Percentiles rank a stretch among this genome's conserved stretches.
phyloP scores from a whole-genome alignment of 2,113 vertebrate genomes.

The Anhinga rufa region DNA sequence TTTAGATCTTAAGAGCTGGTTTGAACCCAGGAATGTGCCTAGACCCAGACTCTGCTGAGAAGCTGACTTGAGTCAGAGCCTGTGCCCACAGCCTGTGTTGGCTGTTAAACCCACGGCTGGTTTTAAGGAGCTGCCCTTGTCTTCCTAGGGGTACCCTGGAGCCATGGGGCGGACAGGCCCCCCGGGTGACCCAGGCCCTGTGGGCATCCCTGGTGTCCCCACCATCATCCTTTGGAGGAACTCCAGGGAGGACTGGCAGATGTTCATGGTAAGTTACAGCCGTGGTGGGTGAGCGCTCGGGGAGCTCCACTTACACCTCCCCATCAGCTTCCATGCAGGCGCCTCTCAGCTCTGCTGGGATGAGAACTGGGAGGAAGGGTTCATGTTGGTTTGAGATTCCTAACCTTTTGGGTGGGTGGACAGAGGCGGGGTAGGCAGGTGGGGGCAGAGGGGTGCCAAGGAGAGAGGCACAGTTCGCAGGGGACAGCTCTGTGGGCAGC shows the following conservation, averaged over 20 bases:
- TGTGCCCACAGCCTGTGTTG: background rate
- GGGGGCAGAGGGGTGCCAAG: background rate
- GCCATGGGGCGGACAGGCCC: constrained; percentile 68
- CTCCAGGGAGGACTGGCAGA: constrained; percentile 82
- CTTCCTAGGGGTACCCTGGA: constrained; percentile 74
- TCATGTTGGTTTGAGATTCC: rapidly evolving
- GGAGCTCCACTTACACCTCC: background rate
- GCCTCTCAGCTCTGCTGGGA: too few species aligned
- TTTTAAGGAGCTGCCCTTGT: background rate
- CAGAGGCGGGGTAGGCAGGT: background rate
- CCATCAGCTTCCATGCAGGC: background rate
- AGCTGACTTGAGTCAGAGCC: background rate
- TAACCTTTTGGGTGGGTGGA: background rate
- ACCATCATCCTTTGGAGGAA: constrained; percentile 83
- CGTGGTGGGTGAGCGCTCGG: rapidly evolving
- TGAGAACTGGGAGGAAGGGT: background rate
- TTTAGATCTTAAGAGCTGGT: background rate
- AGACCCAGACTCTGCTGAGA: background rate
- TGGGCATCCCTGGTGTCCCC: constrained; percentile 77
- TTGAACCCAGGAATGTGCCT: background rate
- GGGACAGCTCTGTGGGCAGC: background rate
- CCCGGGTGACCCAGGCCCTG: constrained; percentile 68
- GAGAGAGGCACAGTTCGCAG: background rate
- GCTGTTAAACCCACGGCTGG: rapidly evolving
- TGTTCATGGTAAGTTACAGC: constrained; percentile 72